Evolutionary conservation across 1,140 invertebrate genomes (phyloP).

Genomic region (Aradophagus sp.): DNA sequence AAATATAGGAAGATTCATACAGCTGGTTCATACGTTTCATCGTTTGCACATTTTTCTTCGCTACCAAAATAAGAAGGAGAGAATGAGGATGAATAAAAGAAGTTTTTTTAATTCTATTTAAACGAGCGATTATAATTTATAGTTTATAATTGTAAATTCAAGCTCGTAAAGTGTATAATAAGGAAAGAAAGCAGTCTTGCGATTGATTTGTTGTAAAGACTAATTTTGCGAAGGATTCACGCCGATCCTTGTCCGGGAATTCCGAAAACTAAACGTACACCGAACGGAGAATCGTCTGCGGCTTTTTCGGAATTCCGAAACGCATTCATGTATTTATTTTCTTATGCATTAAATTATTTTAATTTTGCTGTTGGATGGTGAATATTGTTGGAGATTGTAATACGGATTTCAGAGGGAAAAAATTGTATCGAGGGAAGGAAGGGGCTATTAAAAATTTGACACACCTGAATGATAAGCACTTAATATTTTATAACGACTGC

Average conservation of each 20-base stretch:
- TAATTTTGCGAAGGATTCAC: neutral
- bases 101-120: too few relatives aligned
- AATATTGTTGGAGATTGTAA: constrained; percentile 14
- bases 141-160: too few relatives aligned
- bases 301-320: constrained; percentile 3
- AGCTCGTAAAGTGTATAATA: too few relatives aligned
- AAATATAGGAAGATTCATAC: too few relatives aligned
- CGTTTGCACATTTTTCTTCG: too few relatives aligned
- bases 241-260: too few relatives aligned
- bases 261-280: neutral
- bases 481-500: constrained; percentile 31
- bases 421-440: constrained; percentile 1
- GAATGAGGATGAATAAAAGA: too few relatives aligned
- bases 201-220: too few relatives aligned
- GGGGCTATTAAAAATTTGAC: neutral
- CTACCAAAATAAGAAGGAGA: too few relatives aligned
- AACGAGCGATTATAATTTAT: too few relatives aligned
- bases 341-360: constrained; percentile 25
- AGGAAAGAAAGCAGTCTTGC: too few relatives aligned
- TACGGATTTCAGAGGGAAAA: constrained; percentile 6
- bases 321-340: constrained; percentile 43
- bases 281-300: neutral
- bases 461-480: constrained; percentile 15
- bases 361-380: constrained; percentile 14
- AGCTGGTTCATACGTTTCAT: too few relatives aligned